Evolutionary conservation across 1,140 invertebrate species (phyloP).

Genomic region (Zaprionus nigranus): DNA sequence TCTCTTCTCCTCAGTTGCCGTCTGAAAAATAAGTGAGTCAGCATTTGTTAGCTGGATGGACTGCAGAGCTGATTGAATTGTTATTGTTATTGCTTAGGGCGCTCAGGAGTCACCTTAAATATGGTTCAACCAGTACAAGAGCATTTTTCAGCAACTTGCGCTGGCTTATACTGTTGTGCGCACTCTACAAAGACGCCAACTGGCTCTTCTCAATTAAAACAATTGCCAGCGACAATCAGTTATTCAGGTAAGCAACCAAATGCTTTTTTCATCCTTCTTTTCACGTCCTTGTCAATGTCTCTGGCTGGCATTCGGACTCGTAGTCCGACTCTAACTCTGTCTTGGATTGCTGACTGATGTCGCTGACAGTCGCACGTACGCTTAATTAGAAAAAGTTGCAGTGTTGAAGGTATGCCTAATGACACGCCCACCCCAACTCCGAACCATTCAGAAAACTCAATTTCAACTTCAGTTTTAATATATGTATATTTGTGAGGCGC

Average conservation of each 20-base stretch:
- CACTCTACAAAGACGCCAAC: background rate
- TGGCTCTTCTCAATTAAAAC: constrained; percentile 76
- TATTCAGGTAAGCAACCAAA: constrained; percentile 42
- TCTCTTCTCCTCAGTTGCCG: constrained; percentile 16
- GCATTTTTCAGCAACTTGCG: constrained; percentile 5
- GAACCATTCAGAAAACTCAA: too few relatives aligned
- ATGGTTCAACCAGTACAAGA: constrained; percentile 18
- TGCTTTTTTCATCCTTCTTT: background rate
- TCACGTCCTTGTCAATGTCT: constrained; percentile 15
- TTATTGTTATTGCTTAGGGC: constrained; percentile 64
- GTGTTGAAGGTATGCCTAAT: constrained; percentile 14
- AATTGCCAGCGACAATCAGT: constrained; percentile 81
- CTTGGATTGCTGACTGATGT: constrained; percentile 41
- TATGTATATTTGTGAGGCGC: too few relatives aligned
- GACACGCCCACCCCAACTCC: background rate
- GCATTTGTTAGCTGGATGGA: constrained; percentile 61
- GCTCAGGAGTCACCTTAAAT: constrained; percentile 44
- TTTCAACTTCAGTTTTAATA: too few relatives aligned
- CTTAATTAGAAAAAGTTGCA: constrained; percentile 81
- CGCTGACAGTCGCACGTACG: constrained; percentile 78
- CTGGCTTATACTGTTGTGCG: constrained; percentile 1
- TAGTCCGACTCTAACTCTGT: background rate
- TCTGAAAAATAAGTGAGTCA: constrained; percentile 74
- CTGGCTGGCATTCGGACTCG: background rate
- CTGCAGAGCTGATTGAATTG: constrained; percentile 75